Evolutionary conservation across 2,797 vertebrate species (phyloP).

Genomic region (Vipera latastei): DNA sequence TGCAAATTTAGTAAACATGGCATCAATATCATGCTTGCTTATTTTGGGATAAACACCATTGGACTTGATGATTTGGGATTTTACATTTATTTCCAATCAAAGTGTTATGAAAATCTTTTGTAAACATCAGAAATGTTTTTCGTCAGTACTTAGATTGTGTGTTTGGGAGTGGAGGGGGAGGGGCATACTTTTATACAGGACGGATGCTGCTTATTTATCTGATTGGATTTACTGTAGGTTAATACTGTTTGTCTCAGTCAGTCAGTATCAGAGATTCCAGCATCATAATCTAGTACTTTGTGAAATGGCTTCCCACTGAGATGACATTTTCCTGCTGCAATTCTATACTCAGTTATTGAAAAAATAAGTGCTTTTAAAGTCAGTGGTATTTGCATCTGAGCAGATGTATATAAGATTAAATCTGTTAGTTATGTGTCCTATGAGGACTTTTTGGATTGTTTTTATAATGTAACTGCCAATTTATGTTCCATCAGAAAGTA

Average conservation of each 20-base stretch:
- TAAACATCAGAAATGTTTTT: background rate
- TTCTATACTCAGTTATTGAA: background rate
- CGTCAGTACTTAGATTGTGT: background rate
- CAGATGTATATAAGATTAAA: background rate
- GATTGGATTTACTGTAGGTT: background rate
- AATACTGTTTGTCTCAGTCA: background rate
- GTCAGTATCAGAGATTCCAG: background rate
- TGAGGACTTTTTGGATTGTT: background rate
- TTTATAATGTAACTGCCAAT: background rate
- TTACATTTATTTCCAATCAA: background rate
- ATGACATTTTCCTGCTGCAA: background rate
- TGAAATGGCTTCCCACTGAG: background rate
- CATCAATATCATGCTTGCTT: background rate
- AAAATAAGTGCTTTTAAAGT: background rate
- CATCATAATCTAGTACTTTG: background rate
- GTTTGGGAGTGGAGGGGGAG: background rate
- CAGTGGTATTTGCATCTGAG: background rate
- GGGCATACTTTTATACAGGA: background rate
- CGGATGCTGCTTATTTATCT: background rate
- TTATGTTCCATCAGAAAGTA: background rate
- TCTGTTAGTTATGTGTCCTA: background rate
- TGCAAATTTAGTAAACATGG: constrained; percentile 10
- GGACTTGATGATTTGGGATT: background rate
- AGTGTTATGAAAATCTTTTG: background rate
- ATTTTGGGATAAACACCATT: background rate